Evolutionary conservation across 2,888 invertebrate species (phyloP).

Genomic region (Drosophila colorata): DNA sequence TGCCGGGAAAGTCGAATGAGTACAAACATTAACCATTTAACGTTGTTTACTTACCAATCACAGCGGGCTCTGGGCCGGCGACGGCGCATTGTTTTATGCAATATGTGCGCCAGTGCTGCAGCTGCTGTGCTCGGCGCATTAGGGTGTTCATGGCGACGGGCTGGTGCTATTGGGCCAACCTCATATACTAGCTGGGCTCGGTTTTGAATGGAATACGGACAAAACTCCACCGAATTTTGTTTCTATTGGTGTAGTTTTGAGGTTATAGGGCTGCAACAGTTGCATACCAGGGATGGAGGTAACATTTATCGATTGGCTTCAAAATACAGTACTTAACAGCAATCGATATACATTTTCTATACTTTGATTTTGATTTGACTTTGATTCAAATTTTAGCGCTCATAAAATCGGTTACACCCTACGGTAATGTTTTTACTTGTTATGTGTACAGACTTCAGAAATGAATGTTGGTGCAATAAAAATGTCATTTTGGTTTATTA

Average conservation of each 20-base stretch:
- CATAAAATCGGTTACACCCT: too few relatives aligned
- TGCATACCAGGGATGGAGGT: conserved; percentile 26
- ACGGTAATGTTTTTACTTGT: too few relatives aligned
- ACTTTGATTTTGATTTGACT: too few relatives aligned
- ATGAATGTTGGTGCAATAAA: conserved; percentile 19
- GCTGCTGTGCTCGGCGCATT: conserved; percentile 55
- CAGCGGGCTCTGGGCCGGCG: conserved; percentile 20
- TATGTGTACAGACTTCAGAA: not conserved
- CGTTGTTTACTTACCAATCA: conserved; percentile 36
- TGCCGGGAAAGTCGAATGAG: conserved; percentile 4
- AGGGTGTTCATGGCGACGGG: conserved; percentile 63
- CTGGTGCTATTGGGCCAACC: conserved; percentile 17
- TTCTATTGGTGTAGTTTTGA: conserved; percentile 40
- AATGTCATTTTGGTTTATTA: conserved; percentile 32
- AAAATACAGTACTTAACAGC: not conserved
- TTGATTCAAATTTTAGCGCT: too few relatives aligned
- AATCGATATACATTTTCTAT: conserved; percentile 10
- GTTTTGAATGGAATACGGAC: conserved; percentile 6
- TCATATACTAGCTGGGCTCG: conserved; percentile 33
- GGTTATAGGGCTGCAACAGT: conserved; percentile 47
- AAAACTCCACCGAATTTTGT: conserved; percentile 31
- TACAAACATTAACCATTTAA: not conserved
- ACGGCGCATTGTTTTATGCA: conserved; percentile 57
- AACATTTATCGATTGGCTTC: conserved; percentile 19
- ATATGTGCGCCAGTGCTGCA: conserved; percentile 56